These are phyloP conservation scores for Coptodon rendalli DNA, from an alignment of 2,113 vertebrate genomes.

Conservation along the genomic window DNA sequence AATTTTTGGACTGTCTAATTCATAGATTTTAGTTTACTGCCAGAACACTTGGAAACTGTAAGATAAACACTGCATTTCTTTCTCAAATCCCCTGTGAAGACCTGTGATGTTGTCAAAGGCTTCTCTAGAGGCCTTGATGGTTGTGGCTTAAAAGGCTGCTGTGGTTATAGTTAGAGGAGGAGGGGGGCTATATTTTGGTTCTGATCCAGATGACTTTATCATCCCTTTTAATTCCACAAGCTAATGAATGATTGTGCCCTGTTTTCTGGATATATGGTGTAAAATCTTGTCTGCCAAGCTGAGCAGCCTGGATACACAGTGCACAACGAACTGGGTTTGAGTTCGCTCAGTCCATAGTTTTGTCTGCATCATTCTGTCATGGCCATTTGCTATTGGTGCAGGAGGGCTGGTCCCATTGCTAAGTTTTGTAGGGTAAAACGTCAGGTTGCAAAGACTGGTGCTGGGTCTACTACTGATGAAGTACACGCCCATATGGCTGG, in stretches of 20 bases:
- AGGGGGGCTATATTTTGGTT: fast-evolving
- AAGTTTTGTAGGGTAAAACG: no score
- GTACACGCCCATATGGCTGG: no score
- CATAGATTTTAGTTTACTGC: background rate
- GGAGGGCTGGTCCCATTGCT: no score
- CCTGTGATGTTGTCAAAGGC: background rate
- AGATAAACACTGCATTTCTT: background rate
- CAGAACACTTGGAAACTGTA: background rate
- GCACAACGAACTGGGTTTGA: no score
- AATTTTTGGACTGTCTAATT: fast-evolving
- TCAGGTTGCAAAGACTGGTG: no score
- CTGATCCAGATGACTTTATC: background rate
- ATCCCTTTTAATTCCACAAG: background rate
- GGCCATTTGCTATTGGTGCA: no score
- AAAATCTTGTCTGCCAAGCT: no score
- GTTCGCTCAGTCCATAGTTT: no score
- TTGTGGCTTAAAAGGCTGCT: background rate
- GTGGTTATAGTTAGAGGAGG: background rate
- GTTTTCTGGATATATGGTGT: no score
- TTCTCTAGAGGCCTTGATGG: background rate
- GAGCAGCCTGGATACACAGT: no score
- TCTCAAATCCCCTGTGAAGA: background rate
- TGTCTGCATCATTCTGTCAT: no score
- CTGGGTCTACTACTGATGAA: no score
- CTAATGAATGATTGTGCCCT: fast-evolving